Conservation (phyloP, 2,888 invertebrate genomes). For the Eupithecia subumbrata region DNA sequence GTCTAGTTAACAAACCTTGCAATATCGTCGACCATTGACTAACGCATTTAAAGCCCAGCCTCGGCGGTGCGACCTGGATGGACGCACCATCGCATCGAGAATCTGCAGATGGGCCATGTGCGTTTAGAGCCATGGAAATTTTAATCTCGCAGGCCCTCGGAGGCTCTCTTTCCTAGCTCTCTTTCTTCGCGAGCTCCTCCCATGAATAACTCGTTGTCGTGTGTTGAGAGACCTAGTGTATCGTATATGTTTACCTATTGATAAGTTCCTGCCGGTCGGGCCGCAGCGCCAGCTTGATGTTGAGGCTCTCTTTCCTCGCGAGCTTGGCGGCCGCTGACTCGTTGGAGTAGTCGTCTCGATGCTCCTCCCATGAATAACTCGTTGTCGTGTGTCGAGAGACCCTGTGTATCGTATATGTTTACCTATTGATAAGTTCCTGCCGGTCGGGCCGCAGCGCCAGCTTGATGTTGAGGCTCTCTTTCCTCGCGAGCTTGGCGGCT, state of each 20-base stretch:
- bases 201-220: slow-evolving; percentile 59
- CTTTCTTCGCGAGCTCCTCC: slow-evolving; percentile 54
- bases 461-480: slow-evolving; percentile 98
- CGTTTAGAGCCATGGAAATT: too few relatives aligned
- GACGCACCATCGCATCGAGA: too few relatives aligned
- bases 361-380: slow-evolving; percentile 82
- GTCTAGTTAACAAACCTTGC: neutral
- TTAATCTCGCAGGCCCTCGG: too few relatives aligned
- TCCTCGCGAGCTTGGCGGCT: slow-evolving; percentile 95
- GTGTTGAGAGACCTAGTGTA: too few relatives aligned
- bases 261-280: slow-evolving; percentile 97
- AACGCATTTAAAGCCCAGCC: too few relatives aligned
- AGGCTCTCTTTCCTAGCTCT: too few relatives aligned
- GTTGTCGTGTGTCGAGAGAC: too few relatives aligned
- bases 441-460: slow-evolving; percentile 95
- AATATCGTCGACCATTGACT: neutral
- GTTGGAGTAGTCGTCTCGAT: slow-evolving; percentile 87
- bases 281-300: slow-evolving; percentile 95
- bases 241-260: slow-evolving; percentile 82
- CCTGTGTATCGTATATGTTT: slow-evolving; percentile 9
- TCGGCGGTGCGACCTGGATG: too few relatives aligned
- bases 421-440: slow-evolving; percentile 95
- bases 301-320: slow-evolving; percentile 97
- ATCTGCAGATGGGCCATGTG: too few relatives aligned
- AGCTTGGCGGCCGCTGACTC: slow-evolving; percentile 93